Conservation (phyloP, 2,888 invertebrate species). For the Himalopsyche japonica region DNA sequence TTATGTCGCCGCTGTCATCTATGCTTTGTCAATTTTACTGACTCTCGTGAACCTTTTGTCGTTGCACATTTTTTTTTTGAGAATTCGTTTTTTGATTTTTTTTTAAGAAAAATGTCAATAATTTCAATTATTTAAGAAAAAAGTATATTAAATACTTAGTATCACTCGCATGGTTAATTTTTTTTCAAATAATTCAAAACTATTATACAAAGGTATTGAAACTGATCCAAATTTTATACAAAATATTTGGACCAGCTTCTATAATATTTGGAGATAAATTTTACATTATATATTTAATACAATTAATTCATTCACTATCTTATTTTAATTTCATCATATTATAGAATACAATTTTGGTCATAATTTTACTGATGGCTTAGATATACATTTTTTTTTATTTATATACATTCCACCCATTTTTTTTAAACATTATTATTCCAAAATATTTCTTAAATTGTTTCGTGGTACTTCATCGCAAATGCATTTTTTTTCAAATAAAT, state of each 20-base stretch:
- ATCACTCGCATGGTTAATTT: neutral
- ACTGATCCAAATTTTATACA: neutral
- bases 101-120: too few relatives aligned
- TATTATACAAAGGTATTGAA: neutral
- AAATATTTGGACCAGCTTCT: neutral
- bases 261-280: neutral
- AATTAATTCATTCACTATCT: neutral
- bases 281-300: neutral
- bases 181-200: neutral
- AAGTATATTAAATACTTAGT: too few relatives aligned
- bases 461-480: conserved; percentile 36
- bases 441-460: conserved; percentile 26
- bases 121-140: too few relatives aligned
- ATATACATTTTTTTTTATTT: neutral
- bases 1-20: too few relatives aligned
- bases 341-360: neutral
- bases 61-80: too few relatives aligned
- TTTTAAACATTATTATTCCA: neutral
- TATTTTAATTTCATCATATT: neutral
- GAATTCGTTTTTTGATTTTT: too few relatives aligned
- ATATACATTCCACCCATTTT: neutral
- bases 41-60: too few relatives aligned
- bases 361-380: neutral
- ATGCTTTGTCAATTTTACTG: too few relatives aligned
- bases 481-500: neutral